These are phyloP conservation scores for Panzeria rudis DNA, from an alignment of 2,888 invertebrate genomes.

Conservation along the genomic window DNA sequence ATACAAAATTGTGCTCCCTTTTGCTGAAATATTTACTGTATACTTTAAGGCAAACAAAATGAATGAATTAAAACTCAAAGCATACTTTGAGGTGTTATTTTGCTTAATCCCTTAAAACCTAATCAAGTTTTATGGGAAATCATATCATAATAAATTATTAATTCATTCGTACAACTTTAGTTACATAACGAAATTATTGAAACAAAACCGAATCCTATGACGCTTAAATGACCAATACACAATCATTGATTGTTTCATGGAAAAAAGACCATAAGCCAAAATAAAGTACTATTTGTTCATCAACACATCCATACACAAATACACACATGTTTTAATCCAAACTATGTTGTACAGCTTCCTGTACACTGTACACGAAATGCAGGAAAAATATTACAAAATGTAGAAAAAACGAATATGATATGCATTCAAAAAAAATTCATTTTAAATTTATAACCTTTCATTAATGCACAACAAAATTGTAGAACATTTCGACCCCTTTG, in stretches of 20 bases:
- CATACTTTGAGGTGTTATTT: constrained; percentile 10
- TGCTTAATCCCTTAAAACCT: neutral
- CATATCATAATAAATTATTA: constrained; percentile 15
- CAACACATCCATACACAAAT: neutral
- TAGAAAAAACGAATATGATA: neutral
- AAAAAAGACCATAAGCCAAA: constrained; percentile 3
- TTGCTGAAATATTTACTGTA: neutral
- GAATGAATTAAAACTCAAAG: neutral
- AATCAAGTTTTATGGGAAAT: neutral
- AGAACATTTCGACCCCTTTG: too few species aligned
- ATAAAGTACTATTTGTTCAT: neutral
- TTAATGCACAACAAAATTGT: constrained; percentile 13
- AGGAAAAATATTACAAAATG: too few species aligned
- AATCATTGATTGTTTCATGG: neutral
- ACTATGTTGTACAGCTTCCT: neutral
- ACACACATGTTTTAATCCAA: constrained; percentile 21
- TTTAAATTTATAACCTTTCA: constrained; percentile 50
- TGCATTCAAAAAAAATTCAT: constrained; percentile 35
- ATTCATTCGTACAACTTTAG: neutral
- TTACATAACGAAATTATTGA: constrained; percentile 12
- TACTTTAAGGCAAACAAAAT: constrained; percentile 12
- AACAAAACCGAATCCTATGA: neutral
- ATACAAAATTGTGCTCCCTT: neutral
- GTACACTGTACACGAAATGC: neutral
- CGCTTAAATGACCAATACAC: neutral